Percentiles rank a stretch among this genome's conserved stretches.
phyloP scores from a whole-genome alignment of 2,113 vertebrate species.

The Tychaedon coryphoeus region DNA sequence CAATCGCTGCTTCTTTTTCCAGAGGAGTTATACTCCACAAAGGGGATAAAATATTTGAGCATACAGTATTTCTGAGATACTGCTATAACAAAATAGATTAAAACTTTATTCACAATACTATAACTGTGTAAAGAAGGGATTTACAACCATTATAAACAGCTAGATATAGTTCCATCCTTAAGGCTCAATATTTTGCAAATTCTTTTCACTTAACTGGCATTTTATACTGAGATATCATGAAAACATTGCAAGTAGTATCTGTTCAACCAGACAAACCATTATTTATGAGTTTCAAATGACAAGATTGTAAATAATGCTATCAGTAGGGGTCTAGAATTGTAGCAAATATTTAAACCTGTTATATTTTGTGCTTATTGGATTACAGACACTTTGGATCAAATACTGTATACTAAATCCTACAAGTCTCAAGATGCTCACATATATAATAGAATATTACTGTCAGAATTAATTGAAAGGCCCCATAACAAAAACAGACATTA shows the following conservation, averaged over 20 bases:
- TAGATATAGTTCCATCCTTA: background rate
- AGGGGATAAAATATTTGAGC: background rate
- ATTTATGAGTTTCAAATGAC: background rate
- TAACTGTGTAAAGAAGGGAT: background rate
- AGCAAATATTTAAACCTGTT: background rate
- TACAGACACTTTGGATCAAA: background rate
- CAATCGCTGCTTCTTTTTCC: background rate
- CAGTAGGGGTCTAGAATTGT: background rate
- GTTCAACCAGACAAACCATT: background rate
- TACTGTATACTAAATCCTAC: background rate
- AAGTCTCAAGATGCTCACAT: background rate
- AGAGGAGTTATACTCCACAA: background rate
- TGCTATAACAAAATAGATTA: background rate
- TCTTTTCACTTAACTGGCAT: background rate
- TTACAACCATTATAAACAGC: background rate
- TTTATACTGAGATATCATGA: background rate
- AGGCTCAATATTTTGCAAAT: background rate
- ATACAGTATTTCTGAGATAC: background rate
- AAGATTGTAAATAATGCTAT: background rate
- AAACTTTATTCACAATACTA: background rate
- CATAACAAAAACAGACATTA: background rate
- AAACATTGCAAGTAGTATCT: background rate
- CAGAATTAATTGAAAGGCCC: background rate
- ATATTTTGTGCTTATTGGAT: background rate
- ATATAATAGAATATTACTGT: background rate